A percentile compares a stretch with the other conserved stretches of the same genome.
These are phyloP conservation scores for Cheumatopsyche charites DNA, from an alignment of 1,140 invertebrate genomes.

Conservation along the genomic window DNA sequence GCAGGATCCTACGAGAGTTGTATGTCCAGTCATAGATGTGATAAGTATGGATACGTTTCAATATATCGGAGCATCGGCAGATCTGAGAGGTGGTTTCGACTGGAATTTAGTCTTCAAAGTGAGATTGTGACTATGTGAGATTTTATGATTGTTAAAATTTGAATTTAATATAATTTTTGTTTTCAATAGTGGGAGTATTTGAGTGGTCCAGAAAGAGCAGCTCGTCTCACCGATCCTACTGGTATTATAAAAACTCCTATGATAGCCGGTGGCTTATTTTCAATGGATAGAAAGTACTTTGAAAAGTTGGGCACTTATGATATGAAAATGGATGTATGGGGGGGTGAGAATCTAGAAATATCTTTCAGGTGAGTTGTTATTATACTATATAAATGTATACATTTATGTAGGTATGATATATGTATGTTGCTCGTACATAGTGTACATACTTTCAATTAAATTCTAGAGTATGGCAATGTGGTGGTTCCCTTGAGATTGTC, in stretches of 20 bases:
- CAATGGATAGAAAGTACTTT: slow-evolving; percentile 91
- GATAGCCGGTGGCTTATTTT: slow-evolving; percentile 94
- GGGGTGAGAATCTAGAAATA: slow-evolving; percentile 66
- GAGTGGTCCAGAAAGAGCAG: slow-evolving; percentile 78
- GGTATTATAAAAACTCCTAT: slow-evolving; percentile 87
- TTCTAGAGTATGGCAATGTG: slow-evolving; percentile 94
- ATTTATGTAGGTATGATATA: slow-evolving; percentile 54
- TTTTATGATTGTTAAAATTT: background rate
- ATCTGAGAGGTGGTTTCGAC: slow-evolving; percentile 93
- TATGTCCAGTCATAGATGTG: slow-evolving; percentile 96
- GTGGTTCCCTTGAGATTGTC: slow-evolving; percentile 91
- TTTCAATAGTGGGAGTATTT: slow-evolving; percentile 87
- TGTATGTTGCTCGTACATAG: slow-evolving; percentile 44
- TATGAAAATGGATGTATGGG: slow-evolving; percentile 97
- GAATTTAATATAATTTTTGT: background rate
- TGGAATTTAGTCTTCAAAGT: slow-evolving; percentile 91
- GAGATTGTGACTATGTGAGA: too few relatives aligned
- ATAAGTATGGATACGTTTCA: slow-evolving; percentile 99
- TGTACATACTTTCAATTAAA: slow-evolving; percentile 58
- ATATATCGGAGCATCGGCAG: slow-evolving; percentile 91
- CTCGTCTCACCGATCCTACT: slow-evolving; percentile 80
- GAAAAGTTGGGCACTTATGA: slow-evolving; percentile 95
- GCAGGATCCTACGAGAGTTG: slow-evolving; percentile 86
- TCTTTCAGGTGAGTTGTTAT: slow-evolving; percentile 59
- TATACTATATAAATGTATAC: background rate